Percentiles rank a stretch among this genome's conserved stretches.
phyloP scores from a whole-genome alignment of 1,140 invertebrate species.

The Caenorhabditis briggsae region DNA sequence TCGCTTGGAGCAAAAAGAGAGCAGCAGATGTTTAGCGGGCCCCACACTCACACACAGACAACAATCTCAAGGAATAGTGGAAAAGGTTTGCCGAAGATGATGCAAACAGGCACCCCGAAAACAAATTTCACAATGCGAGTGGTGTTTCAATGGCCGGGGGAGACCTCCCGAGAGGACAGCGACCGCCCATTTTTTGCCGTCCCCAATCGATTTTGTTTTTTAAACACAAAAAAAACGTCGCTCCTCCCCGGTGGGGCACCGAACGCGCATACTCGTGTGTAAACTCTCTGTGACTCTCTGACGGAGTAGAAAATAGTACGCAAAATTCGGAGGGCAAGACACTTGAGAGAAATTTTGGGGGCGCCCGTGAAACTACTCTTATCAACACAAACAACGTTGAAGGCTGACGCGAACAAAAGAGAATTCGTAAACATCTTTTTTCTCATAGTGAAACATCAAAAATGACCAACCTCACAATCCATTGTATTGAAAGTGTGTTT shows the following conservation, averaged over 20 bases:
- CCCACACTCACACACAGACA: conserved; percentile 23
- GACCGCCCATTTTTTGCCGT: conserved; percentile 27
- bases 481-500: conserved; percentile 25
- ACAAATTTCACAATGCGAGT: conserved; percentile 46
- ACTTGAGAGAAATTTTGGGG: not conserved
- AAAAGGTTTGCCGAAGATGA: conserved; percentile 16
- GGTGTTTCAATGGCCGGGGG: conserved; percentile 37
- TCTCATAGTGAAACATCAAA: not conserved
- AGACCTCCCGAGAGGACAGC: not conserved
- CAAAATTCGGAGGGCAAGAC: not conserved
- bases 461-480: not conserved
- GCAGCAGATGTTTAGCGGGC: not conserved
- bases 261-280: conserved; percentile 33
- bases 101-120: conserved; percentile 44
- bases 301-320: conserved; percentile 45
- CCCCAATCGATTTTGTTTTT: conserved; percentile 50
- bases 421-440: not conserved
- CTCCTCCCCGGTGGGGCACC: not conserved
- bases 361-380: conserved; percentile 11
- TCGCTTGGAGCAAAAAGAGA: not conserved
- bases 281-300: conserved; percentile 10
- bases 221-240: conserved; percentile 31
- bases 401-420: not conserved
- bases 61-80: conserved; percentile 24
- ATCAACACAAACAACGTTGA: conserved; percentile 27